These are phyloP conservation scores for Odontamblyopus rebecca DNA, from an alignment of 2,797 vertebrate species.

Conservation along the genomic window DNA sequence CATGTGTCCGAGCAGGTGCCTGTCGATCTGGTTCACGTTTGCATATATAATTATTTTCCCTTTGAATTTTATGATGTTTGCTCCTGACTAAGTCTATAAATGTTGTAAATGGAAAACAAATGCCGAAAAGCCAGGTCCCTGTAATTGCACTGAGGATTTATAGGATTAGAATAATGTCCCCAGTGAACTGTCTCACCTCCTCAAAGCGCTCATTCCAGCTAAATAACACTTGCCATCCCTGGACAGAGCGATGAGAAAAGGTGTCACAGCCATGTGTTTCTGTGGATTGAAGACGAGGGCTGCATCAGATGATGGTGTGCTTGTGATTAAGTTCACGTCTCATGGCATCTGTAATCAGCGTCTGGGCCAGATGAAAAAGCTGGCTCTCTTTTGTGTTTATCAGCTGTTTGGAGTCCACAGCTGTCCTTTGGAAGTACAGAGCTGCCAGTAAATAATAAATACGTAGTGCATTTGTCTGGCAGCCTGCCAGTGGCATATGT, in stretches of 20 bases:
- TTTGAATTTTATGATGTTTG: slow-evolving; percentile 18
- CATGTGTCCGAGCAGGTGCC: slow-evolving; percentile 62
- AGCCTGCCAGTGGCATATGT: slow-evolving; percentile 67
- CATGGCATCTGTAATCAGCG: slow-evolving; percentile 83
- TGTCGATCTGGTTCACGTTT: slow-evolving; percentile 36
- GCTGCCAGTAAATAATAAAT: slow-evolving; percentile 77
- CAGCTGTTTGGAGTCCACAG: slow-evolving; percentile 82
- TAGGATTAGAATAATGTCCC: slow-evolving; percentile 14
- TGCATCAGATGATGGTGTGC: slow-evolving; percentile 78
- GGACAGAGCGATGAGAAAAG: slow-evolving; percentile 65
- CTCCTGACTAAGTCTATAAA: slow-evolving; percentile 10
- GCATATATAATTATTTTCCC: slow-evolving; percentile 30
- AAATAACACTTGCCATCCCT: slow-evolving; percentile 51
- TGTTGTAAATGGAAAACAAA: slow-evolving; percentile 18
- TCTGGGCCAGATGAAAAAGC: slow-evolving; percentile 82
- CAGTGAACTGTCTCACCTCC: slow-evolving; percentile 21
- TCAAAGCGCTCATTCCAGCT: slow-evolving; percentile 33
- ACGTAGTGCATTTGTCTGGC: slow-evolving; percentile 73
- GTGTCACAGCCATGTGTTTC: slow-evolving; percentile 68
- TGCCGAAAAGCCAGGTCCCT: slow-evolving; percentile 3
- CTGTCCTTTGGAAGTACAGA: slow-evolving; percentile 76
- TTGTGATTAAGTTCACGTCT: slow-evolving; percentile 77
- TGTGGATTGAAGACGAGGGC: slow-evolving; percentile 65
- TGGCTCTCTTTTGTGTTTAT: slow-evolving; percentile 74
- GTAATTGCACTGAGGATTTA: slow-evolving; percentile 7